Conservation (phyloP, 30 jellyfish, hydroid and myxozoan genomes). For the Hydractinia echinata region DNA sequence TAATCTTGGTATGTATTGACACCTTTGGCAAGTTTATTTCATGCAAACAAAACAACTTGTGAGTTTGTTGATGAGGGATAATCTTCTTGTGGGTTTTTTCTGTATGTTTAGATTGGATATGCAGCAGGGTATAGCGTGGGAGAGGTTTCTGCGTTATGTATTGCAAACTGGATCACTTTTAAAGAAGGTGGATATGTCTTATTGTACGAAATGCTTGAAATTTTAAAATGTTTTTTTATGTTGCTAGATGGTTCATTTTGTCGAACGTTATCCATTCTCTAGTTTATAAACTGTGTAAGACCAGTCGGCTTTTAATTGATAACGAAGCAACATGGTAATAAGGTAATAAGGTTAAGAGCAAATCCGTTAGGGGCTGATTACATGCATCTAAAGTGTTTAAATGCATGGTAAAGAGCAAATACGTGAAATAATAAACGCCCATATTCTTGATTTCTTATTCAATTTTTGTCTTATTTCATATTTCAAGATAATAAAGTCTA, state of each 20-base stretch:
- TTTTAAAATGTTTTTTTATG: not conserved
- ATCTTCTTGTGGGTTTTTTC: not conserved
- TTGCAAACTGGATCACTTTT: slow-evolving; percentile 50
- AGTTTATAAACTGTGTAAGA: not conserved
- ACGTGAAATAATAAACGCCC: too few species aligned
- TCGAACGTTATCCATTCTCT: not conserved
- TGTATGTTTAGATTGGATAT: slow-evolving; percentile 18
- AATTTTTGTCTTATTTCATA: too few species aligned
- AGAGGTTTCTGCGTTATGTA: slow-evolving; percentile 62
- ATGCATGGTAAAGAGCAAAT: too few species aligned
- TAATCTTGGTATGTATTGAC: too few species aligned
- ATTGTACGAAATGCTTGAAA: not conserved
- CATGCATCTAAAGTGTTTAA: too few species aligned
- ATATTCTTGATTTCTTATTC: too few species aligned
- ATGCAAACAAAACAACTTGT: not conserved
- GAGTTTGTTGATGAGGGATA: not conserved
- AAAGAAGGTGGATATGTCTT: slow-evolving; percentile 50
- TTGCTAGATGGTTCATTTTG: too few species aligned
- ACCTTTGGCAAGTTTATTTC: not conserved
- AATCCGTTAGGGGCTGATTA: too few species aligned
- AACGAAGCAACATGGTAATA: too few species aligned
- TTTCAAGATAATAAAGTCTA: too few species aligned
- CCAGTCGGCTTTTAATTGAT: not conserved
- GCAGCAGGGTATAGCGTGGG: slow-evolving; percentile 92
- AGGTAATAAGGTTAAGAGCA: too few species aligned